phyloP scores from a whole-genome alignment of 2,888 invertebrate genomes.

The Ochropacha duplaris region DNA sequence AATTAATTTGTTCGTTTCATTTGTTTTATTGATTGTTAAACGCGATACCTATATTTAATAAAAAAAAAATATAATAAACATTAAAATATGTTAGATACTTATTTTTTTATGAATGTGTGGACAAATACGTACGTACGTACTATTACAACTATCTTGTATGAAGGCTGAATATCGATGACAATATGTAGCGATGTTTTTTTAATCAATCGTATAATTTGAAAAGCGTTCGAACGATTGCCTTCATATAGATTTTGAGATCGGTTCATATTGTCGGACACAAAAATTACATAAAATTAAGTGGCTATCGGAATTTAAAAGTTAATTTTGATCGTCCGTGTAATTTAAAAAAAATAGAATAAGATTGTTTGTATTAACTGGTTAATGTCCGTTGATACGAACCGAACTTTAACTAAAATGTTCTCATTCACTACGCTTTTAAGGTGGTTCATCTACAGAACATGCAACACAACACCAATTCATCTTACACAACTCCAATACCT shows the following conservation, averaged over 20 bases:
- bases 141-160: constrained; percentile 42
- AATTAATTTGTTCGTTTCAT: constrained; percentile 31
- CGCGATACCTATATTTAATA: too few relatives aligned
- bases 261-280: constrained; percentile 43
- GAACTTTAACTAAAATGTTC: constrained; percentile 11
- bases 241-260: constrained; percentile 37
- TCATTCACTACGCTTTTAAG: constrained; percentile 32
- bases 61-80: constrained; percentile 14
- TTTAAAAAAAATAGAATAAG: constrained; percentile 17
- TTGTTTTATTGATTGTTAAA: too few relatives aligned
- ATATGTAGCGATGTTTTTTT: constrained; percentile 61
- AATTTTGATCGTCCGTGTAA: background rate
- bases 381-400: constrained; percentile 32
- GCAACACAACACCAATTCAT: background rate
- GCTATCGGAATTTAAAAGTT: background rate
- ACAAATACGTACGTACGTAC: constrained; percentile 60
- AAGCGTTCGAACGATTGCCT: constrained; percentile 41
- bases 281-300: constrained; percentile 13
- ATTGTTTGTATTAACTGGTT: background rate
- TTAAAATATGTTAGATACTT: too few relatives aligned
- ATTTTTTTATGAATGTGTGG: too few relatives aligned
- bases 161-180: constrained; percentile 61
- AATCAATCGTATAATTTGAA: constrained; percentile 39
- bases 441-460: background rate
- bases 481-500: too few relatives aligned